These are phyloP conservation scores for Gallinago nigripennis DNA, from an alignment of 2,797 vertebrate species.

Conservation along the genomic window DNA sequence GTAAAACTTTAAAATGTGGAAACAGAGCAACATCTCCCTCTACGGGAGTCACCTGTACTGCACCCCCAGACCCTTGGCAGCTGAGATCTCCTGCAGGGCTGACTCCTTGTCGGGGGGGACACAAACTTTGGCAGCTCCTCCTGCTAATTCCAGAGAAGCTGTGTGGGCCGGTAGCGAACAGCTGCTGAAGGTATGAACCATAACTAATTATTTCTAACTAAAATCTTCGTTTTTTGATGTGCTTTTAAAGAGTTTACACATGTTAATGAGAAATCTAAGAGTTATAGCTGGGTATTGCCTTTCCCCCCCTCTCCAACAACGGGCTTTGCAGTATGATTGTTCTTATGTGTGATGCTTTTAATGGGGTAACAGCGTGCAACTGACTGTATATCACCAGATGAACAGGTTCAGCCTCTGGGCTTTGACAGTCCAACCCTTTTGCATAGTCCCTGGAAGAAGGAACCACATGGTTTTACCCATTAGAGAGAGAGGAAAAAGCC, in stretches of 20 bases:
- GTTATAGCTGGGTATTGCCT: neutral
- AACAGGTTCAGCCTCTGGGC: neutral
- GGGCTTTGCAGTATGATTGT: neutral
- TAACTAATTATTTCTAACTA: neutral
- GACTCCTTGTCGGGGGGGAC: neutral
- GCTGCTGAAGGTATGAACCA: neutral
- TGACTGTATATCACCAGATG: neutral
- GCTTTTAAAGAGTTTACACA: neutral
- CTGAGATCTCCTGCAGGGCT: neutral
- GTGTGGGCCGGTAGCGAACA: neutral
- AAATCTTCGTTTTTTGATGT: neutral
- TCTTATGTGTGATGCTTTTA: neutral
- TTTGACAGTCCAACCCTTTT: neutral
- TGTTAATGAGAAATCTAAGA: neutral
- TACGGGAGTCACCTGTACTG: neutral
- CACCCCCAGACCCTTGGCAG: neutral
- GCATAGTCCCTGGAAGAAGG: neutral
- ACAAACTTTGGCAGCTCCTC: neutral
- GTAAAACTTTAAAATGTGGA: neutral
- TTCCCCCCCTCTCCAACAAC: too few relatives aligned
- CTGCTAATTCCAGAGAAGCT: neutral
- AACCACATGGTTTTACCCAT: neutral
- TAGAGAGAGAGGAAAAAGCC: neutral
- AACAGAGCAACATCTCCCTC: constrained; percentile 38
- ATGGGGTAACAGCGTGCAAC: neutral